Base-by-base conservation (phyloP, 2,888 invertebrate species). In the Cryptocephalus moraei region DNA sequence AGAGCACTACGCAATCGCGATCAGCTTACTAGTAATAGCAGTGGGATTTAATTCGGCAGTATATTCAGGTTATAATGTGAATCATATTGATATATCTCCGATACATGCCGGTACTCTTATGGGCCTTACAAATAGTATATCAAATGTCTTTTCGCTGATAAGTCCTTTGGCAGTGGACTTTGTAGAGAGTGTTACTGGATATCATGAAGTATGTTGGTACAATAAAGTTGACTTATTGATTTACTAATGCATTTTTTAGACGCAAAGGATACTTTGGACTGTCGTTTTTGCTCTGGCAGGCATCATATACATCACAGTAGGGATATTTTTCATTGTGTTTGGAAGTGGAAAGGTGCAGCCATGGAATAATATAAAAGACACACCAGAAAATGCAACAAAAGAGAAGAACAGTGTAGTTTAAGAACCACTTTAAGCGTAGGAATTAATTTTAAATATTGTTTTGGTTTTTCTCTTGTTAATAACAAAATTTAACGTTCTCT, bases 81-180 rank as follows among this genome's bases (percentile, higher is more conserved):
- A 87, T 53, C 88, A 88, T 62, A 83, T 90, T 53, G 89, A 90
- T 70, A 70, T 90, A 44, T 84, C 88, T 9, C 88, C 89, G 0
- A 86, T 87, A 66, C 85, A 82, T 65, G 84, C 88, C 9, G 89
- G 88, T 31, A 81, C 82, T 0, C 69, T 90, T 56, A 86, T 89
- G 85, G 88, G 89, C 9, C 79, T 89, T 57, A 86, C 86, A 4
- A 89, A 89, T 63, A 80, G 81, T 8, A 70, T 77, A 11, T 81
- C 84, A 0, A 86, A 84, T 57, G 69, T 86, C 9, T 81, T 84
- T 69, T 84, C 86, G 46, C 81, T 88, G 52, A 70, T 86, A 58
- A 86, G 86, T 0, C 88, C 89, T 0, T 68, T 85, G 1, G 74
- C 81, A 13, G 83, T 84, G 1, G 80, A 82, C 2, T 62, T 78